A percentile compares a stretch with the other conserved stretches of the same genome.
These are phyloP conservation scores for Hyles vespertilio DNA, from an alignment of 1,140 invertebrate species.

Conservation along the genomic window DNA sequence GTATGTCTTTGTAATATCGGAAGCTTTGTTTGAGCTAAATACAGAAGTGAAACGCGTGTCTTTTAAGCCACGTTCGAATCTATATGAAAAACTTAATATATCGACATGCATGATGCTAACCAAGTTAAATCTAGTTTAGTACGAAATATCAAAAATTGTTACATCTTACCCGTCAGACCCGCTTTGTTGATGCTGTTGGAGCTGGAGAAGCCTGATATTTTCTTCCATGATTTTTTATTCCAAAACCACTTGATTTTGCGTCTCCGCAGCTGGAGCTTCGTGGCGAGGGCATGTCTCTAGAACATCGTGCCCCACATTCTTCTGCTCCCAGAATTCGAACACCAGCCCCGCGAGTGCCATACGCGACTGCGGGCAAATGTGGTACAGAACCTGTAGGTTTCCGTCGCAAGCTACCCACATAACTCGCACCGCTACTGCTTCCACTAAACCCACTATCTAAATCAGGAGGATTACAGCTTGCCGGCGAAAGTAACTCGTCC, in stretches of 20 bases:
- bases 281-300: slow-evolving; percentile 51
- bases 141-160: not conserved
- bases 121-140: not conserved
- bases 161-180: slow-evolving; percentile 77
- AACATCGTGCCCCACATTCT: slow-evolving; percentile 52
- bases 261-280: slow-evolving; percentile 70
- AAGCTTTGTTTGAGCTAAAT: slow-evolving; percentile 52
- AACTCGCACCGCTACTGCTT: slow-evolving; percentile 86
- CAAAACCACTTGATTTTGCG: slow-evolving; percentile 77
- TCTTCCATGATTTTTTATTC: slow-evolving; percentile 86
- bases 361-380: slow-evolving; percentile 72
- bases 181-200: slow-evolving; percentile 81
- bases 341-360: slow-evolving; percentile 65
- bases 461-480: slow-evolving; percentile 80
- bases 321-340: slow-evolving; percentile 63
- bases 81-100: slow-evolving; percentile 3
- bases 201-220: slow-evolving; percentile 82
- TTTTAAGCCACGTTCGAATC: too few relatives aligned
- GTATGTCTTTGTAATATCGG: slow-evolving; percentile 27
- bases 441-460: slow-evolving; percentile 88
- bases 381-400: slow-evolving; percentile 74
- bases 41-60: slow-evolving; percentile 28
- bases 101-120: slow-evolving; percentile 13
- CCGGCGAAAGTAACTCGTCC: slow-evolving; percentile 83
- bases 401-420: slow-evolving; percentile 79